phyloP scores from a whole-genome alignment of 2,797 vertebrate species.

The Hephaestus fuliginosus region DNA sequence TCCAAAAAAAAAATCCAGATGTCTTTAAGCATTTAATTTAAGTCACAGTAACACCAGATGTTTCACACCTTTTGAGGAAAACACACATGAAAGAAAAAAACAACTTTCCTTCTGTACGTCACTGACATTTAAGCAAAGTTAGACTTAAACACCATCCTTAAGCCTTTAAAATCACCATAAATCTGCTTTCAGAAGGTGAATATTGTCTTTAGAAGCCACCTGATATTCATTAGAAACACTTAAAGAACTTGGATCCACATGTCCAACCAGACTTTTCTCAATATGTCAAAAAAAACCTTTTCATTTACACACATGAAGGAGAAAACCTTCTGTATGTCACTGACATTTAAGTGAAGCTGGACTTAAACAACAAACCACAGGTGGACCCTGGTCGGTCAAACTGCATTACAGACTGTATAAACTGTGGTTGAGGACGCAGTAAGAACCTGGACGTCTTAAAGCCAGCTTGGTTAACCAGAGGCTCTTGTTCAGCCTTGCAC shows the following conservation, averaged over 20 bases:
- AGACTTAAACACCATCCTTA: too few relatives aligned
- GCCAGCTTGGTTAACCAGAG: slow-evolving; percentile 63
- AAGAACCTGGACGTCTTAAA: slow-evolving; percentile 17
- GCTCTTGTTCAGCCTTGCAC: slow-evolving; percentile 53
- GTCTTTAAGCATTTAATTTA: not conserved
- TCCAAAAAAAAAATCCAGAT: not conserved
- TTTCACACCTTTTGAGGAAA: not conserved
- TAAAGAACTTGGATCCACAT: too few relatives aligned
- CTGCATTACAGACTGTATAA: slow-evolving; percentile 40
- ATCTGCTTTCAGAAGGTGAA: not conserved
- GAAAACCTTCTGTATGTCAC: not conserved
- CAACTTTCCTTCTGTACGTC: too few relatives aligned
- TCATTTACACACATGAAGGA: not conserved
- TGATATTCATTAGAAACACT: too few relatives aligned
- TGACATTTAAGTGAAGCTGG: too few relatives aligned
- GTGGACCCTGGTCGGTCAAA: slow-evolving; percentile 24
- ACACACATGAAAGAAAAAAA: not conserved
- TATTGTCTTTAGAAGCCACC: too few relatives aligned
- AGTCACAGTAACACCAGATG: not conserved
- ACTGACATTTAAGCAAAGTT: too few relatives aligned
- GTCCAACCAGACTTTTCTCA: too few relatives aligned
- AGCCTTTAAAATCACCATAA: not conserved
- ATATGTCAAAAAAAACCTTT: too few relatives aligned
- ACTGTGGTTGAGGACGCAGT: slow-evolving; percentile 47
- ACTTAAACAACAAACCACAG: slow-evolving; percentile 14